Evolutionary conservation across 2,888 invertebrate species (phyloP).

Genomic region (Monoplex corrugatus): DNA sequence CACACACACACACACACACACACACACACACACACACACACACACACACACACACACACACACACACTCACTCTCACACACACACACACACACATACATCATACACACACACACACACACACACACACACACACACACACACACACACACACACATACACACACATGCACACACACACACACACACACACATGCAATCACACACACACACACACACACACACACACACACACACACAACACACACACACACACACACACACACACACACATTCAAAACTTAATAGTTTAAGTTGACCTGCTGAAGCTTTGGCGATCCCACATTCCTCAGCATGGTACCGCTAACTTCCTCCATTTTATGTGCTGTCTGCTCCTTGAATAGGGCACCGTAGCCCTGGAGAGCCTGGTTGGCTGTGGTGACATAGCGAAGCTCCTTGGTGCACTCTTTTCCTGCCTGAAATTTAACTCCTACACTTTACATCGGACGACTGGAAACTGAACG

Average conservation of each 20-base stretch:
- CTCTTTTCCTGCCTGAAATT: constrained; percentile 50
- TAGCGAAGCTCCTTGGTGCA: constrained; percentile 66
- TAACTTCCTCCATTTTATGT: constrained; percentile 58
- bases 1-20: not conserved
- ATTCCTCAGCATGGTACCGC: constrained; percentile 58
- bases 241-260: not conserved
- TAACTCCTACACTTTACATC: no score
- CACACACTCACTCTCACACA: no score
- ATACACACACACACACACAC: no score
- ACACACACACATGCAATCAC: no score
- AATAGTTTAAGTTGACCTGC: constrained; percentile 66
- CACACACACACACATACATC: no score
- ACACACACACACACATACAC: no score
- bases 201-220: no score
- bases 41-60: no score
- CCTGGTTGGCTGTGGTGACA: constrained; percentile 69
- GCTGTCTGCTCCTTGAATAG: constrained; percentile 65
- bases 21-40: not conserved
- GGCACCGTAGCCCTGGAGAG: constrained; percentile 67
- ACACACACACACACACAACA: not conserved
- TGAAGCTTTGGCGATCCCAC: constrained; percentile 72
- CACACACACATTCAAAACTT: no score
- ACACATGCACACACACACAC: no score
- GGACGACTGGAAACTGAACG: no score
- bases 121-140: no score